These are phyloP conservation scores for Corvus cornix DNA, from an alignment of 2,113 vertebrate species.

Conservation along the genomic window DNA sequence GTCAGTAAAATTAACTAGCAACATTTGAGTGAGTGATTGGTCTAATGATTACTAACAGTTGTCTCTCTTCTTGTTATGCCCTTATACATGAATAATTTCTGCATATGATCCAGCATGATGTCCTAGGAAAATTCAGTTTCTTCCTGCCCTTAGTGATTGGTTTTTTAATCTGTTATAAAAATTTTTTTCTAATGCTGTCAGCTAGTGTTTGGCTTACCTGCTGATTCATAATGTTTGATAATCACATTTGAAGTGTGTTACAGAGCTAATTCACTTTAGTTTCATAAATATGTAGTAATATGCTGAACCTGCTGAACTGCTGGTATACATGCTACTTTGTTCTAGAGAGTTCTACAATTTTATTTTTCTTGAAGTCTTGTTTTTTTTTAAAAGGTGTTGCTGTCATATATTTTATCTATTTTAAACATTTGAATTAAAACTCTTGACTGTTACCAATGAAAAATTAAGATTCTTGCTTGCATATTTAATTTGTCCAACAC, in stretches of 20 bases:
- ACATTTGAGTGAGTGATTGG: neutral
- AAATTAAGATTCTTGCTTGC: neutral
- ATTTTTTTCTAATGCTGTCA: neutral
- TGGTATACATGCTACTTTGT: neutral
- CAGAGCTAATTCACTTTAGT: neutral
- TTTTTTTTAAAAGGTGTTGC: neutral
- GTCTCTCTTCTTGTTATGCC: neutral
- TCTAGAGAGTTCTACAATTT: neutral
- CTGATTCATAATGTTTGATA: neutral
- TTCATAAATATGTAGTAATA: neutral
- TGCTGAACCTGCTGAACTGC: neutral
- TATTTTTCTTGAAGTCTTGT: neutral
- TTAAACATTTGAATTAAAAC: neutral
- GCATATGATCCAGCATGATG: neutral
- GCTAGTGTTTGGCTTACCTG: neutral
- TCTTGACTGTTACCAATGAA: neutral
- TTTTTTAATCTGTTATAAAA: neutral
- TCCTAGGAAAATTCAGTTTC: neutral
- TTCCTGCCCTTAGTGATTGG: neutral
- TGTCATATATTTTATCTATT: neutral
- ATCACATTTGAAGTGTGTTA: neutral
- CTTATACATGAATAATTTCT: neutral
- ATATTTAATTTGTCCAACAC: neutral
- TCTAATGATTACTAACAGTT: neutral
- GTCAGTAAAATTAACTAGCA: neutral